Evolutionary conservation across 2,888 invertebrate species (phyloP).

Genomic region (Diadegma fenestrale): DNA sequence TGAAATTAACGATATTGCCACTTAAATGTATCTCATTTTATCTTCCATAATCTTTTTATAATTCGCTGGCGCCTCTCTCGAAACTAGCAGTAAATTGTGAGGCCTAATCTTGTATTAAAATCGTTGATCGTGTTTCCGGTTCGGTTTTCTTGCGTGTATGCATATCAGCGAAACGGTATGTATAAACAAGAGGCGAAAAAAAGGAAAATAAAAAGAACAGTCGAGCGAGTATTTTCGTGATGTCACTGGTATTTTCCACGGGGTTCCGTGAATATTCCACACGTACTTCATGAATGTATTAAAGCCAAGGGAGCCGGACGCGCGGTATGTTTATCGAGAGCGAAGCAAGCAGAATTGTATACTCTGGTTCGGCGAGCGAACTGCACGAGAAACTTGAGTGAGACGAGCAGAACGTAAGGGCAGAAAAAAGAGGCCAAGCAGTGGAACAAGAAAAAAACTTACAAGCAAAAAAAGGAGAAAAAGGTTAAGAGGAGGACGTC

Average conservation of each 20-base stretch:
- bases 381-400: slow-evolving; percentile 38
- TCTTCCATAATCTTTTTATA: slow-evolving; percentile 23
- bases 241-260: slow-evolving; percentile 69
- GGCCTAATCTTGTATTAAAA: slow-evolving; percentile 62
- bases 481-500: slow-evolving; percentile 46
- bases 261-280: slow-evolving; percentile 21
- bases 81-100: slow-evolving; percentile 50
- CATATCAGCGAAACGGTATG: slow-evolving; percentile 18
- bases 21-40: slow-evolving; percentile 45
- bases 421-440: slow-evolving; percentile 50
- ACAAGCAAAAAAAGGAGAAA: slow-evolving; percentile 33
- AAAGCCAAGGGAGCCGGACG: slow-evolving; percentile 11
- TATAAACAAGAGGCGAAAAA: neutral
- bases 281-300: neutral
- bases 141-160: slow-evolving; percentile 3
- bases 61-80: slow-evolving; percentile 14
- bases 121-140: slow-evolving; percentile 41
- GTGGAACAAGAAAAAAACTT: slow-evolving; percentile 50
- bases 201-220: neutral
- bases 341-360: slow-evolving; percentile 24
- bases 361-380: slow-evolving; percentile 45
- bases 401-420: slow-evolving; percentile 34
- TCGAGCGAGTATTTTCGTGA: slow-evolving; percentile 46
- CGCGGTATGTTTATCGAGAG: neutral
- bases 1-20: slow-evolving; percentile 49